Percentiles rank a stretch among this genome's conserved stretches.
phyloP scores from a whole-genome alignment of 2,113 vertebrate genomes.

The Arizona elegans region DNA sequence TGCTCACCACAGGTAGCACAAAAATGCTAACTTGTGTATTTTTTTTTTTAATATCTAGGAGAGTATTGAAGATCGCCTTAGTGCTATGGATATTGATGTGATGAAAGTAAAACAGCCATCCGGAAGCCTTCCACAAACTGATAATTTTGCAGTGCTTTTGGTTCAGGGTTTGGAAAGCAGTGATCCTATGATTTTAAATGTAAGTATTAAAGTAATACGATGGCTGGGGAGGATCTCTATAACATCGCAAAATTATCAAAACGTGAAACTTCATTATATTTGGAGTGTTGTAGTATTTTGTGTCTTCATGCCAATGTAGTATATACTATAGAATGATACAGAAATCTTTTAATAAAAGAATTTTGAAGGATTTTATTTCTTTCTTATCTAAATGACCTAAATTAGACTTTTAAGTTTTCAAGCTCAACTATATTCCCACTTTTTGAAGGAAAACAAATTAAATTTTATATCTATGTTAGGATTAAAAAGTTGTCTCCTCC shows the following conservation, averaged over 20 bases:
- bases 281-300: neutral
- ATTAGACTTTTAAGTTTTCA: neutral
- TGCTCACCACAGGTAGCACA: neutral
- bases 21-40: neutral
- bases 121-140: constrained; percentile 79
- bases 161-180: constrained; percentile 94
- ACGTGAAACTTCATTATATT: neutral
- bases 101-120: constrained; percentile 68
- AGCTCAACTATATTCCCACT: neutral
- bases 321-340: neutral
- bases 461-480: neutral
- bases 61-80: constrained; percentile 89
- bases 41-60: constrained; percentile 65
- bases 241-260: neutral
- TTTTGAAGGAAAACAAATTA: neutral
- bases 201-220: constrained; percentile 65
- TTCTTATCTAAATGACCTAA: neutral
- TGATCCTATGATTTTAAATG: constrained; percentile 85
- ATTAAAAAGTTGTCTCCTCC: neutral
- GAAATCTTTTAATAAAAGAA: neutral
- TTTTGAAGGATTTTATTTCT: neutral
- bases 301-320: neutral
- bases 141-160: constrained; percentile 87
- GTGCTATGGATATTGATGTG: constrained; percentile 80
- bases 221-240: neutral